Base-by-base conservation (phyloP, 2,888 invertebrate genomes). In the Bellardia pandia region DNA sequence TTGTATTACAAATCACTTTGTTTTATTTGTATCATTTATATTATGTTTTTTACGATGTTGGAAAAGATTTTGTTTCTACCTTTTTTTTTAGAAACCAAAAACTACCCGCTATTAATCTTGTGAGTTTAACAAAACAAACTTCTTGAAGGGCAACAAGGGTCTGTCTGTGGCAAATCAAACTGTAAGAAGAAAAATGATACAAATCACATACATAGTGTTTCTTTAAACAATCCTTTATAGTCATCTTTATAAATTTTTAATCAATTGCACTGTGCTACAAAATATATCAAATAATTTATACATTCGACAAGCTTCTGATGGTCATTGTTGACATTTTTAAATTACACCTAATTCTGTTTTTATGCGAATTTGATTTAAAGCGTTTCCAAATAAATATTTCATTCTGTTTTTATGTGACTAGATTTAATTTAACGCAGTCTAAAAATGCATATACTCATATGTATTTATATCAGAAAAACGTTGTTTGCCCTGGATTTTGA, bases 1-100 rank as follows among this genome's bases (percentile, higher is more conserved):
- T 78, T 74, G 81, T 76, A 85, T 87, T 85, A 87, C 85, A 87
- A 87, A 87, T 87, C 81, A 85, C 87, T 87, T 85, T 87, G 74
- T 81, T 85, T 87, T 78, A 78, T 78, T 78, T 78, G 71, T 75
- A 83, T 86, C 86, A 78, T 56, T 68, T 64, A 48, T 68, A 9
- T 64, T 14, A 11, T 40, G 16, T 56, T 23, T 62, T 62, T 40
- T n/a, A 16, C 51, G 33, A 37, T 60, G 51, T 30, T 62, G 62
- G 7, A 14, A 37, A 40, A 23, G 64, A 45, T 68, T 37, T 48
- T 69, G 33, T 75, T 33, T 33, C 23, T 68, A 5, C 9, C 16
- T 68, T 48, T 42, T 45, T 60, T 33, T 37, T 68, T 16, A 16
- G 11, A 64, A 72, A 33, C 74, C 77, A 69, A 76, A 83, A 82